Percentiles rank a stretch among this genome's conserved stretches.
Evolutionary conservation across 2,888 invertebrate genomes (phyloP).

Genomic region (Macaria notata): DNA sequence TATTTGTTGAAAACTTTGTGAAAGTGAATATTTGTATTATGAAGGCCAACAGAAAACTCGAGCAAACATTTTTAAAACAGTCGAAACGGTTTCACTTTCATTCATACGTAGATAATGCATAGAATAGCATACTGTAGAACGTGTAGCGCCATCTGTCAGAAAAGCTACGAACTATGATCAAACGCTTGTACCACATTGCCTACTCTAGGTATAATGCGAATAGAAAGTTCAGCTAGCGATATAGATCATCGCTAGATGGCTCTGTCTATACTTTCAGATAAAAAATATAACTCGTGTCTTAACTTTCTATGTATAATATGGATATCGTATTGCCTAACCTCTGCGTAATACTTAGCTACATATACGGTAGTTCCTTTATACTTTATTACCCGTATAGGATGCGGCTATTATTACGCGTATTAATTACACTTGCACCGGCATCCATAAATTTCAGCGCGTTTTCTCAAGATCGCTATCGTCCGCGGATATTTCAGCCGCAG

Average conservation of each 20-base stretch:
- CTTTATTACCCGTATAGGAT: no score
- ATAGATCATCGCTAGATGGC: constrained; percentile 39
- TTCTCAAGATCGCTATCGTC: constrained; percentile 30
- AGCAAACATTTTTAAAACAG: constrained; percentile 32
- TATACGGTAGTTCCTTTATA: no score
- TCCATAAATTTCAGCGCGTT: constrained; percentile 19
- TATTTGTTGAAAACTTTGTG: constrained; percentile 63
- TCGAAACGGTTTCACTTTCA: constrained; percentile 34
- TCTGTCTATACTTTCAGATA: constrained; percentile 3
- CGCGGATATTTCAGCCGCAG: constrained; percentile 31
- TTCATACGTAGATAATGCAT: constrained; percentile 19
- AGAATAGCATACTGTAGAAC: constrained; percentile 9
- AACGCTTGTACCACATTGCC: no score
- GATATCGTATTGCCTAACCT: no score
- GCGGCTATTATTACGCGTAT: no score
- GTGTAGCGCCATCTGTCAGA: constrained; percentile 53
- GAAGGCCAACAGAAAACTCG: constrained; percentile 62
- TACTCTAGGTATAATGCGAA: background rate
- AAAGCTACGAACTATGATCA: constrained; percentile 2
- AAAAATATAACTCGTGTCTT: no score
- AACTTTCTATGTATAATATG: no score
- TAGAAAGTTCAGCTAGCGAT: background rate
- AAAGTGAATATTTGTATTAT: constrained; percentile 55
- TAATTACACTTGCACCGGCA: background rate
- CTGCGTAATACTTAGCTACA: no score